Conservation (phyloP, 2,113 vertebrate genomes). For the Smithornis capensis region DNA sequence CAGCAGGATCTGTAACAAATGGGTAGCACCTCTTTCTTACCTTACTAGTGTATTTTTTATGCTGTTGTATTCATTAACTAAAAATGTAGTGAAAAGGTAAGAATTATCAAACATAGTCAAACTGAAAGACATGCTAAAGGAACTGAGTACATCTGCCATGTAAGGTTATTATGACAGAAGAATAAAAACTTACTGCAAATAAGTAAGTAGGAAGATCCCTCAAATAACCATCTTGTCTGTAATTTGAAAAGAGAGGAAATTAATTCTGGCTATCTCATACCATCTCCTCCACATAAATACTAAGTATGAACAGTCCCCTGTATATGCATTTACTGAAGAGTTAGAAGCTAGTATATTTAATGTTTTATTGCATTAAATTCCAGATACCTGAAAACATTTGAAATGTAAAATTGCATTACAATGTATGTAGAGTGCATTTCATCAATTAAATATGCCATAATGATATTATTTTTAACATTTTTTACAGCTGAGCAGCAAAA, state of each 20-base stretch:
- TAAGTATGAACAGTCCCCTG: neutral
- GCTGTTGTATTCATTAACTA: neutral
- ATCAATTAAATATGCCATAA: neutral
- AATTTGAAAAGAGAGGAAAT: neutral
- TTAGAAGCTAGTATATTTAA: neutral
- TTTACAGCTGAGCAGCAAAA: slow-evolving; percentile 61
- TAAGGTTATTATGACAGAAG: neutral
- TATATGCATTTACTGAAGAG: neutral
- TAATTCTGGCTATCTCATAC: neutral
- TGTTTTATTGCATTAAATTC: neutral
- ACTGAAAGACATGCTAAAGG: neutral
- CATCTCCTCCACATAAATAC: neutral
- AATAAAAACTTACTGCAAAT: neutral
- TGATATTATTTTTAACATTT: neutral
- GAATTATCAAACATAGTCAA: neutral
- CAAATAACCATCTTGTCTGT: neutral
- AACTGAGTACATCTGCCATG: neutral
- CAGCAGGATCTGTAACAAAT: neutral
- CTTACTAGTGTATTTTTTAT: neutral
- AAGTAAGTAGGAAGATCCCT: neutral
- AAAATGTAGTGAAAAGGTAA: neutral
- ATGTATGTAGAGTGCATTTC: neutral
- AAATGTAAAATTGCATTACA: neutral
- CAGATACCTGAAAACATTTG: neutral
- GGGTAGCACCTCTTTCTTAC: neutral